Conservation (phyloP, 2,888 invertebrate genomes). For the Euphydryas editha region DNA sequence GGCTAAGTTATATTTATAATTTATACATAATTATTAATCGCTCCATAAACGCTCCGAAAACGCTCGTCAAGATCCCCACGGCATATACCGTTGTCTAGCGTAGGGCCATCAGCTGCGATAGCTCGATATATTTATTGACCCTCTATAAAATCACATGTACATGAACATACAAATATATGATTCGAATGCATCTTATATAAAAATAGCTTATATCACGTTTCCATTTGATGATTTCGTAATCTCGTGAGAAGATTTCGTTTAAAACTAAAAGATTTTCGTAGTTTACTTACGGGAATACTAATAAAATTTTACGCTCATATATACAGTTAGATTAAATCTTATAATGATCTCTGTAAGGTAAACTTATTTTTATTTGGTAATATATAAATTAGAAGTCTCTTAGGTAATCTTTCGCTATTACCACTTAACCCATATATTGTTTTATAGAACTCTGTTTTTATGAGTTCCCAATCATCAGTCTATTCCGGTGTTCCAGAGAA, state of each 20-base stretch:
- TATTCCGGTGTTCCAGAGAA: no score
- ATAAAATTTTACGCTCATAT: no score
- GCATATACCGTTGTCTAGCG: constrained; percentile 66
- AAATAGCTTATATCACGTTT: constrained; percentile 34
- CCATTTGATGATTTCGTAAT: constrained; percentile 34
- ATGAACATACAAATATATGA: constrained; percentile 53
- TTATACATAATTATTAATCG: constrained; percentile 27
- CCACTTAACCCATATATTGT: no score
- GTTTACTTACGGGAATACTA: neutral
- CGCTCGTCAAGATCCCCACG: constrained; percentile 48
- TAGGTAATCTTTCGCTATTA: no score
- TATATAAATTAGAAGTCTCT: no score
- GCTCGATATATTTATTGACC: constrained; percentile 62
- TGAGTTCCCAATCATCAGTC: no score
- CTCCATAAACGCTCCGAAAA: constrained; percentile 43
- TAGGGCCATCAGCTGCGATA: constrained; percentile 66
- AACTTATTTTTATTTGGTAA: neutral
- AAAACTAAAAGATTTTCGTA: constrained; percentile 10
- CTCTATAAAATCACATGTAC: constrained; percentile 55
- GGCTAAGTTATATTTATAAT: neutral
- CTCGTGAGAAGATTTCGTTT: constrained; percentile 33
- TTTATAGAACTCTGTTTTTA: no score
- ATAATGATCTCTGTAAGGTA: neutral
- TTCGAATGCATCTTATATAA: constrained; percentile 27
- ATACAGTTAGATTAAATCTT: neutral